A percentile compares a stretch with the other conserved stretches of the same genome.
phyloP scores from a whole-genome alignment of 2,113 vertebrate genomes.

The Ariopsis seemanni region DNA sequence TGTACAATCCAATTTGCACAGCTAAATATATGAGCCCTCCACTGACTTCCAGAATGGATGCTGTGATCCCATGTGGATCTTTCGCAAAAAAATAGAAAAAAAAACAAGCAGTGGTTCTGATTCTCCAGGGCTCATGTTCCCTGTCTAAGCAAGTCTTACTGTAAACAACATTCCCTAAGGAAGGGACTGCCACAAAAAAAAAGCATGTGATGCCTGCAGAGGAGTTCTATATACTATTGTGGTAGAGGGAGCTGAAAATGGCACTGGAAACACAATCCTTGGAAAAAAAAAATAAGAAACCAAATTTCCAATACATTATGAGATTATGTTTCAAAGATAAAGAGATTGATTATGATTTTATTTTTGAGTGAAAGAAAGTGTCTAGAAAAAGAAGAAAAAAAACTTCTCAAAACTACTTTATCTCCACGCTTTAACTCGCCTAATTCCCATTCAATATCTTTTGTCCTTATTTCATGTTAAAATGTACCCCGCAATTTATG shows the following conservation, averaged over 20 bases:
- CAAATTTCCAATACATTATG: neutral
- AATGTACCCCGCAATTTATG: neutral
- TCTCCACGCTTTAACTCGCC: neutral
- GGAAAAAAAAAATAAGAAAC: neutral
- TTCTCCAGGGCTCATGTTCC: slow-evolving; percentile 30
- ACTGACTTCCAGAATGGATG: slow-evolving; percentile 30
- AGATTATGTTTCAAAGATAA: neutral
- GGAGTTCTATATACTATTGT: neutral
- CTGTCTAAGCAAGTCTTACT: slow-evolving; percentile 42
- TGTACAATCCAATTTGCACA: slow-evolving; percentile 53
- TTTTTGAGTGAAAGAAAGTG: neutral
- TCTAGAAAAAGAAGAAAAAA: neutral
- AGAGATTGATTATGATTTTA: neutral
- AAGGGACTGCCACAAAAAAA: slow-evolving; percentile 13
- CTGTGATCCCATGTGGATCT: slow-evolving; percentile 25
- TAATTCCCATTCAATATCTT: too few species aligned
- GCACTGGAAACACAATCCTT: slow-evolving; percentile 2
- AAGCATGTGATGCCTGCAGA: slow-evolving; percentile 17
- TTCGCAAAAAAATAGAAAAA: slow-evolving; percentile 3
- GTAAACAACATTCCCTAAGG: slow-evolving; percentile 27
- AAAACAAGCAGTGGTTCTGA: slow-evolving; percentile 4
- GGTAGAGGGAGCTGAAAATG: neutral
- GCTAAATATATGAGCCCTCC: slow-evolving; percentile 52
- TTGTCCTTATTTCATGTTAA: neutral
- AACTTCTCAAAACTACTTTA: neutral